Evolutionary conservation across 2,797 vertebrate species (phyloP).

Genomic region (Holocentrus rufus): DNA sequence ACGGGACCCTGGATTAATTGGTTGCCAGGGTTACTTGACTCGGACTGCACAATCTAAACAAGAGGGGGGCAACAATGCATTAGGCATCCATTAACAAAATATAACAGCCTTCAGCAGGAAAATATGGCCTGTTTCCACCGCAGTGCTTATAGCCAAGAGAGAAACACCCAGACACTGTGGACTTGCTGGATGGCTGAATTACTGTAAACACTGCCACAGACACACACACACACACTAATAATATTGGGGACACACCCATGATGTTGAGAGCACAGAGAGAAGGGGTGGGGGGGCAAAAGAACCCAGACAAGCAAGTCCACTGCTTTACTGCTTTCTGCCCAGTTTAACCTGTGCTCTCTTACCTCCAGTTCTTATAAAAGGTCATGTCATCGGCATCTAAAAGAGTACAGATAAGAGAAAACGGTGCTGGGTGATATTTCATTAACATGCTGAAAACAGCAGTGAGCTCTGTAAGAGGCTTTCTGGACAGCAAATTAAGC

Average conservation of each 20-base stretch:
- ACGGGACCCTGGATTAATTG: slow-evolving; percentile 16
- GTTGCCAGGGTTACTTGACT: slow-evolving; percentile 25
- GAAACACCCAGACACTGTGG: slow-evolving; percentile 51
- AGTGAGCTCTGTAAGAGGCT: slow-evolving; percentile 43
- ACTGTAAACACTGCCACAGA: slow-evolving; percentile 40
- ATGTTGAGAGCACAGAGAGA: slow-evolving; percentile 9
- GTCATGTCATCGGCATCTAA: neutral
- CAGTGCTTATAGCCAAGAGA: slow-evolving; percentile 36
- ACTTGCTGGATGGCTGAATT: slow-evolving; percentile 40
- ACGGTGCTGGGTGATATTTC: slow-evolving; percentile 20
- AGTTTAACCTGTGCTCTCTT: no score
- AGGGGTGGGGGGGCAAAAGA: neutral
- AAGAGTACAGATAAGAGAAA: neutral
- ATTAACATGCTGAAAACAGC: slow-evolving; percentile 46
- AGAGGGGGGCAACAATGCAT: slow-evolving; percentile 27
- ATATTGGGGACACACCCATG: slow-evolving; percentile 29
- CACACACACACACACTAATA: slow-evolving; percentile 8
- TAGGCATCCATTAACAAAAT: slow-evolving; percentile 39
- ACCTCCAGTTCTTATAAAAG: no score
- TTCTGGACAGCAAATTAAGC: slow-evolving; percentile 24
- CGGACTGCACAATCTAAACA: slow-evolving; percentile 37
- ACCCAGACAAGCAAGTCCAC: no score
- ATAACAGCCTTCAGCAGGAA: slow-evolving; percentile 26
- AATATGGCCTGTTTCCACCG: slow-evolving; percentile 42
- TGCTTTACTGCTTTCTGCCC: no score